Evolutionary conservation across 2,113 vertebrate genomes (phyloP), one percentile per base, ranked within the genome.

Genomic region (Heteronetta atricapilla): DNA sequence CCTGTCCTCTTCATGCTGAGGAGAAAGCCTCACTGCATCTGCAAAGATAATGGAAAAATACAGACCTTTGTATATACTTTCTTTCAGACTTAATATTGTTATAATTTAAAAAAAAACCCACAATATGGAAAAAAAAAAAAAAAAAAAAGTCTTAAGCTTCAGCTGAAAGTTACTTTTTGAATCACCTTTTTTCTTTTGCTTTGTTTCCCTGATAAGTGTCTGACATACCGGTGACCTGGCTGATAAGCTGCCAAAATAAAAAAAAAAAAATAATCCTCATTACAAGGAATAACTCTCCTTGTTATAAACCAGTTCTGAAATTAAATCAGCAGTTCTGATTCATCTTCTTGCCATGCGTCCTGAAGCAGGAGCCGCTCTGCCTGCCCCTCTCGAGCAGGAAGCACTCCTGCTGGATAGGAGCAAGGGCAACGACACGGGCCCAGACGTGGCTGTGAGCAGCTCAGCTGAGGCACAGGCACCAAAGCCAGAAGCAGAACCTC

Each of bases 251-350:
- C 80, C 77, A 89, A 93, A 93, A 93, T 58, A 92, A 86, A 95
- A 93, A 93, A 93, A 55, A 92, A 86, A 95, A 93, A n/a, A 81
- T 6, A 93, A 88, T 70, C 10, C 87, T 55, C 48, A 36, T 50
- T 76, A 8, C 80, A 53, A 50, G 69, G 55, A 52, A 36, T 52
- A 91, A 89, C 56, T 86, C 59, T 77, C 94, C 73, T 38, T 42
- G 88, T 74, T 91, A 0, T 82, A 90, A 86, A 78, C 42, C 55
- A 93, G 88, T 89, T 93, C 88, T 94, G 81, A 96, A 95, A 94
- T 90, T 82, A 76, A 87, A 94, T 86, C 75, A 91, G 68, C 64
- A 86, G 78, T 81, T 89, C n/a, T 88, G 68, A 93, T 95, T 82
- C 46, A 89, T 68, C 55, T 77, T 58, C 78, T 6, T 62, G 90